These are phyloP conservation scores for Dinothrombium tinctorium DNA, from an alignment of 1,140 invertebrate genomes.

Conservation along the genomic window DNA sequence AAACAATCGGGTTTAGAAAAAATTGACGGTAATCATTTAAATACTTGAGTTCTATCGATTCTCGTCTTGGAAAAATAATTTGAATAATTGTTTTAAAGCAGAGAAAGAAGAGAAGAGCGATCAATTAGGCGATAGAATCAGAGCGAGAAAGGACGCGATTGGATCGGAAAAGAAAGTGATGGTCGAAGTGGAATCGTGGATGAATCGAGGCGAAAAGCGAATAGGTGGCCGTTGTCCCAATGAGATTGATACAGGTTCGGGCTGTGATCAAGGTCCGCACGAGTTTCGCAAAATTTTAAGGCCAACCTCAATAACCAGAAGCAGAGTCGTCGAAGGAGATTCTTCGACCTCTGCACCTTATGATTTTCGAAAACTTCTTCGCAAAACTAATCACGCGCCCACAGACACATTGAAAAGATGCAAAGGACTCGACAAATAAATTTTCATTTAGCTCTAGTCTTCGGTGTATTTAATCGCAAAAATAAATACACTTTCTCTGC, in stretches of 20 bases:
- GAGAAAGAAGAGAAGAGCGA: too few species aligned
- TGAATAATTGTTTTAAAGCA: neutral
- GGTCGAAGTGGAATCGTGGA: neutral
- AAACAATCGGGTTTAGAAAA: neutral
- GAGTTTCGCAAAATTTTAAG: slow-evolving; percentile 4
- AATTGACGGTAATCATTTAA: neutral
- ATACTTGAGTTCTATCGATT: neutral
- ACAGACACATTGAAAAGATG: slow-evolving; percentile 42
- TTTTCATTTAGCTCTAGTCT: too few species aligned
- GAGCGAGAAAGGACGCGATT: neutral
- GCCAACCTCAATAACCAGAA: neutral
- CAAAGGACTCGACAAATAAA: too few species aligned
- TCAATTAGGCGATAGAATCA: neutral
- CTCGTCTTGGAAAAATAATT: neutral
- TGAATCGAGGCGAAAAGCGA: neutral
- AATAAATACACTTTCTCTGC: too few species aligned
- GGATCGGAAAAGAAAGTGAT: neutral
- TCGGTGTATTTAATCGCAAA: too few species aligned
- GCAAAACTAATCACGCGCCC: slow-evolving; percentile 37
- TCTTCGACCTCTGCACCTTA: slow-evolving; percentile 24
- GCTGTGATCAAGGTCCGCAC: neutral
- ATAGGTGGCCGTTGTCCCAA: too few species aligned
- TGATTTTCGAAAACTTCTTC: slow-evolving; percentile 38
- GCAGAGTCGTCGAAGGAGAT: neutral
- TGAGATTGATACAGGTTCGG: too few species aligned